Evolutionary conservation across 1,140 invertebrate genomes (phyloP), one percentile per base, ranked within the genome.

Genomic region (Dreissena rostriformis): DNA sequence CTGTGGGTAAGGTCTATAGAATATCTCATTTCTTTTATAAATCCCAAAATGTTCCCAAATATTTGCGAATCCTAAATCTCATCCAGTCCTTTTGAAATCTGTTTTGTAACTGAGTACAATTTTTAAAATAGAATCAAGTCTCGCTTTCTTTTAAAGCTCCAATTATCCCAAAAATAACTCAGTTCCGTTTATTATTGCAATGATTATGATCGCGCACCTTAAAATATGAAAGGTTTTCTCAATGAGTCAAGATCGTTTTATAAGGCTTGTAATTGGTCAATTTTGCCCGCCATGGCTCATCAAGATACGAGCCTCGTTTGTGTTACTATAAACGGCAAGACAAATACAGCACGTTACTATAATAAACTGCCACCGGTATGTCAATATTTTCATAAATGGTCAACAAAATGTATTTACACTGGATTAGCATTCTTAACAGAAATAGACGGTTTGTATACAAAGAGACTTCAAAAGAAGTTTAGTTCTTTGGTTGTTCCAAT

Each of bases 321-420:
- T 24, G 57, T 61, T 61, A n/a, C 57, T 61, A 61, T 61, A 61
- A 61, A 61, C 57, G 57, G 57, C 39, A 61, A 61, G 22, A 61
- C 57, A 61, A 61, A 61, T 24, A 61, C 22, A 61, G 22, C 57
- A 61, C 57, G 57, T 61, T 61, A 5, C 57, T 61, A 61, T 61
- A 61, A n/a, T 61, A 61, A 61, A 61, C 17, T 39, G 39, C 39
- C 39, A 39, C 39, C 39, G 39, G 39, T 39, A 39, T 39, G 39
- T 39, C 39, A 39, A 39, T 39, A 39, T 39, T 39, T 39, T 39
- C 39, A 39, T 39, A 5, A 39, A 39, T 39, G 8, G 39, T 39
- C 39, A 39, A 39, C 39, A 39, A 39, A 39, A 39, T 39, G 39
- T 39, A 39, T 39, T 39, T 39, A 39, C 39, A 39, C 39, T 61